phyloP scores from a whole-genome alignment of 2,888 invertebrate genomes.

The Xanthia togata region DNA sequence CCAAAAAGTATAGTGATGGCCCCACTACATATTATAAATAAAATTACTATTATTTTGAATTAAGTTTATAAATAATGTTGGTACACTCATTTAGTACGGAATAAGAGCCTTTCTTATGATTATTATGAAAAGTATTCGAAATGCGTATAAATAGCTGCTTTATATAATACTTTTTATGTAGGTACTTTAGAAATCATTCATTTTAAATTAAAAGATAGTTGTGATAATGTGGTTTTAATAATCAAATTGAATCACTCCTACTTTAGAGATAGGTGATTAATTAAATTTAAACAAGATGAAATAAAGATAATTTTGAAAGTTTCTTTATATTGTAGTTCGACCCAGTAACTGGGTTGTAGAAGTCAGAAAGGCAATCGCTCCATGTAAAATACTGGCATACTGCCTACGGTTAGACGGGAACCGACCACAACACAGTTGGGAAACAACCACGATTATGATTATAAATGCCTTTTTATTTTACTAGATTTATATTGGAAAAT shows the following conservation, averaged over 20 bases:
- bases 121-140: not conserved
- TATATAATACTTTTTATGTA: conserved; percentile 25
- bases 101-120: conserved; percentile 42
- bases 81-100: conserved; percentile 31
- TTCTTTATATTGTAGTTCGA: not conserved
- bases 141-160: conserved; percentile 42
- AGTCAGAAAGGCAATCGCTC: not conserved
- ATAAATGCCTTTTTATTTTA: not conserved
- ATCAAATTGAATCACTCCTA: not conserved
- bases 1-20: conserved; percentile 17
- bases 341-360: not conserved
- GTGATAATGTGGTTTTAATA: not conserved
- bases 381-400: not conserved
- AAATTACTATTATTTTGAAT: conserved; percentile 6
- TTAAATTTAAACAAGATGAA: not conserved
- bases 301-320: not conserved
- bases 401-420: not conserved
- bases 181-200: not conserved
- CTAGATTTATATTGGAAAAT: not conserved
- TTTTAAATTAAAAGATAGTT: not conserved
- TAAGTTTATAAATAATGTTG: conserved; percentile 10
- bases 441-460: not conserved
- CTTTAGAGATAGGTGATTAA: not conserved
- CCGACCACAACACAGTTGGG: not conserved
- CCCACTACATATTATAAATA: conserved; percentile 22